These are phyloP conservation scores for Myotis brandtii DNA, from an alignment of 2,113 vertebrate genomes.

Conservation along the genomic window DNA sequence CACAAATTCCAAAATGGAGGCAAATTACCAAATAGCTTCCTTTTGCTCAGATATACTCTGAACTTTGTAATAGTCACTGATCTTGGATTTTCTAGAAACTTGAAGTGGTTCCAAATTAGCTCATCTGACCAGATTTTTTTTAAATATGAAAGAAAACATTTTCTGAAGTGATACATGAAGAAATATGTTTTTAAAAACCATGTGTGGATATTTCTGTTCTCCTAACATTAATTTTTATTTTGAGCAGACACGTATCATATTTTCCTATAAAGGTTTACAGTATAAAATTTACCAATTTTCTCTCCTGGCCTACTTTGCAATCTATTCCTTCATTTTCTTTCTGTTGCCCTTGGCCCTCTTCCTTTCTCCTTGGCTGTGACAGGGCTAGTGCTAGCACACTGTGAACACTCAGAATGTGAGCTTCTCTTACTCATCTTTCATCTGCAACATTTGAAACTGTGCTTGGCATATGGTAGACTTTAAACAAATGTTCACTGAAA, in stretches of 20 bases:
- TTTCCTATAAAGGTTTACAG: conserved; percentile 36
- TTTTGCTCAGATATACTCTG: neutral
- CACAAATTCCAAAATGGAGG: conserved; percentile 45
- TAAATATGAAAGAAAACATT: conserved; percentile 34
- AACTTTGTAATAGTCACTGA: conserved; percentile 32
- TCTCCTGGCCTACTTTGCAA: conserved; percentile 48
- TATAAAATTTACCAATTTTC: conserved; percentile 36
- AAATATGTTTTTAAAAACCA: conserved; percentile 35
- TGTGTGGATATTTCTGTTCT: neutral
- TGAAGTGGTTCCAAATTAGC: conserved; percentile 45
- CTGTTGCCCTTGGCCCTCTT: neutral
- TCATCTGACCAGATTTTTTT: conserved; percentile 9
- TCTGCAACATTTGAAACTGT: neutral
- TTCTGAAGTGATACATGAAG: conserved; percentile 43
- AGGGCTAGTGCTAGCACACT: neutral
- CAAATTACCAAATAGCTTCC: conserved; percentile 31
- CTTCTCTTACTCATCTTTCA: neutral
- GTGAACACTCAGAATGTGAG: neutral
- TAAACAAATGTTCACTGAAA: conserved; percentile 35
- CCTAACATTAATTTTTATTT: conserved; percentile 30
- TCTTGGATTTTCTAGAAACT: conserved; percentile 51
- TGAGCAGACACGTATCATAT: neutral
- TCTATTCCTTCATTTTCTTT: neutral
- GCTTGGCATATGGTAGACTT: neutral
- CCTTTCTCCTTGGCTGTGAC: neutral